Evolutionary conservation across 1,140 invertebrate species (phyloP).

Genomic region (Drosophila pallidifrons): DNA sequence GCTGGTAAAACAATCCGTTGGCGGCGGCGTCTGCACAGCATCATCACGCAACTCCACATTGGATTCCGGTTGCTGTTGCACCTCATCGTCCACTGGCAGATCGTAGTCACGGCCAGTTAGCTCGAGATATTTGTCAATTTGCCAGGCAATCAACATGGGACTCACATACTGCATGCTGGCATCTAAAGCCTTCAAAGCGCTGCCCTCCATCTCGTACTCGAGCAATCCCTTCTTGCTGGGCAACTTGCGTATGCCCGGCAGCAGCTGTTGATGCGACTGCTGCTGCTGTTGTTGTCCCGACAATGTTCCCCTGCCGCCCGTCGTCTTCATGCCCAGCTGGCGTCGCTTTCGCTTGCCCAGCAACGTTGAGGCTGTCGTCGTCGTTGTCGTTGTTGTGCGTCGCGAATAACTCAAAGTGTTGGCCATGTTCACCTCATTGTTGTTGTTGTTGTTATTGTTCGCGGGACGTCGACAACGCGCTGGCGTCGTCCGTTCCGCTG

Average conservation of each 20-base stretch:
- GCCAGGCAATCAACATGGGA: conserved; percentile 61
- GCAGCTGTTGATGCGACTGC: conserved; percentile 21
- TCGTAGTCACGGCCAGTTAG: conserved; percentile 62
- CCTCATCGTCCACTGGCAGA: conserved; percentile 23
- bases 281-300: conserved; percentile 17
- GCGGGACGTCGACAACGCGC: conserved; percentile 49
- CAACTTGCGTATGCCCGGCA: conserved; percentile 62
- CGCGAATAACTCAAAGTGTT: no score
- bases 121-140: conserved; percentile 76
- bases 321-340: conserved; percentile 3
- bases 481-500: conserved; percentile 13
- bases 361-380: conserved; percentile 8
- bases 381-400: conserved; percentile 6
- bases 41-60: not conserved
- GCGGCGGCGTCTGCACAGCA: conserved; percentile 57
- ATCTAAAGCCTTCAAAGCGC: conserved; percentile 63
- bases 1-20: conserved; percentile 77
- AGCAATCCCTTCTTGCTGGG: conserved; percentile 75
- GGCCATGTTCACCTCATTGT: not conserved
- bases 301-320: no score
- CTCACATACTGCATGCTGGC: conserved; percentile 60
- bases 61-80: not conserved
- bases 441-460: no score
- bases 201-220: conserved; percentile 74
- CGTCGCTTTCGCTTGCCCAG: conserved; percentile 55